Evolutionary conservation across 2,797 vertebrate species (phyloP), one percentile per base, ranked within the genome.

Genomic region (Melanotaenia nigrans): DNA sequence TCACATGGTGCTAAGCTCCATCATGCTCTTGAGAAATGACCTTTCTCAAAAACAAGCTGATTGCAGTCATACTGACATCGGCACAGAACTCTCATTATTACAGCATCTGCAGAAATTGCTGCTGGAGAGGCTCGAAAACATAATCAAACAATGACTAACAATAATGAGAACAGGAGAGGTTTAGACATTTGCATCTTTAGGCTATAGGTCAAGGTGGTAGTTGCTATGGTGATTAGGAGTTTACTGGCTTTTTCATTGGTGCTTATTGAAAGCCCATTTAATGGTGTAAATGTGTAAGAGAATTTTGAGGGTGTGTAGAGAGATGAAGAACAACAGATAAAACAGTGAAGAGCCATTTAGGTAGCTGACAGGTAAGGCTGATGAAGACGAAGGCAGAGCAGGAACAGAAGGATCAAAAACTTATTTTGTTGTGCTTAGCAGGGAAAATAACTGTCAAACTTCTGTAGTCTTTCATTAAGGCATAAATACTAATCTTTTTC

Each of bases 191-290:
- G 71, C 61, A 78, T 84, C 40, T 33, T 14, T 22, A 13, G 2
- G 58, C 22, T 4, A 53, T 56, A 45, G 85, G 85, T 87, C 75
- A 72, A 73, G 65, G 73, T 78, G 64, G 55, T 70, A 84, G 83
- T 60, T 76, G 65, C 77, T 20, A 54, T 71, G 76, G 81, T 59
- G 83, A 88, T 67, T 57, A 45, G 58, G 71, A 78, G 78, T 78
- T 79, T 62, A 47, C 35, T 0, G 28, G 32, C 20, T 49, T 30
- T 53, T 66, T 86, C 85, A 90, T 90, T 87, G 78, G 73, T 22
- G 47, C 58, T 65, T 90, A 88, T 87, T 81, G 83, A 88, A 79
- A 55, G 28, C 22, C 70, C 61, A 10, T 74, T 87, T 82, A 79
- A 83, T 75, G 71, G 71, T 65, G 70, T 72, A 56, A 35, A 45